Evolutionary conservation across 2,113 vertebrate genomes (phyloP), one percentile per base, ranked within the genome.

Genomic region (Leucosticte australis): DNA sequence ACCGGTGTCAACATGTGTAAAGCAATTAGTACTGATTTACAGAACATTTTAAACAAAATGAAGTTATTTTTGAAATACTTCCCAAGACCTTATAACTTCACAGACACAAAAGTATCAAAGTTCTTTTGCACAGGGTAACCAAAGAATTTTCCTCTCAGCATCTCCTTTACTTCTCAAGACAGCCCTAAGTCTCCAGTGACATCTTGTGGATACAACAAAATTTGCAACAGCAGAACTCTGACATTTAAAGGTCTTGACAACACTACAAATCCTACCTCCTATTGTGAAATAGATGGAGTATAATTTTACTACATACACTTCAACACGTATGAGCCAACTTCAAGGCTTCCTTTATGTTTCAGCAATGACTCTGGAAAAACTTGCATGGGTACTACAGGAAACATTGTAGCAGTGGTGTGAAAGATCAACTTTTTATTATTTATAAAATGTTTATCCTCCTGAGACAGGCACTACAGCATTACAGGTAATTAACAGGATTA

Each of bases 121-220:
- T 50, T 44, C 39, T 80, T 85, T 67, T 0, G 1, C 18, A 63
- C 9, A 35, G 15, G 68, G 44, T 24, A 69, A 83, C 10, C 17
- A 52, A 80, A 65, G 23, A 0, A 18, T 59, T 60, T 63, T 85
- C 17, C 17, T 30, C 24, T 53, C 53, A n/a, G 26, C 2, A 7
- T 8, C 26, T 17, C 37, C 41, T 79, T 87, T 46, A 56, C 60
- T 91, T 77, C 70, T 50, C 35, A 50, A 57, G 18, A 13, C 23
- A 90, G 33, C n/a, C 35, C 42, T 75, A 84, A 80, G 75, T 26
- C 59, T 91, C 60, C 90, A 96, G 82, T 68, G 96, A 95, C 96
- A 96, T 68, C 96, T 95, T 62, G 91, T 95, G 96, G 95, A 57
- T 39, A 78, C 11, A 17, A 41, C 6, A 27, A 10, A 62, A 81